Conservation (phyloP, 2,113 vertebrate genomes). For the Anguilla japonica region DNA sequence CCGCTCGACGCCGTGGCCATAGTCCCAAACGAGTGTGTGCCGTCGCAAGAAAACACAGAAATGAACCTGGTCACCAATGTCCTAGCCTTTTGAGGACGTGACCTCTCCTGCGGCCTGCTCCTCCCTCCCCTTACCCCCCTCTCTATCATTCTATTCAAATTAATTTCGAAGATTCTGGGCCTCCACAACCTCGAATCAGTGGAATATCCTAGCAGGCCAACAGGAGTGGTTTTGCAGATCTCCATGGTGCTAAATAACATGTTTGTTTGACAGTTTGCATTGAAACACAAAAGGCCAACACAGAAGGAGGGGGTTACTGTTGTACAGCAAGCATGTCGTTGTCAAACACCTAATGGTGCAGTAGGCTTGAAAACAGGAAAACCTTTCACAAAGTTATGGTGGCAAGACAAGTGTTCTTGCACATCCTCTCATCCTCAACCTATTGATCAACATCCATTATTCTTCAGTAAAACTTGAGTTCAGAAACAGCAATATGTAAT, state of each 20-base stretch:
- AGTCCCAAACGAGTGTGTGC: slow-evolving; percentile 40
- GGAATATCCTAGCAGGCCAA: background rate
- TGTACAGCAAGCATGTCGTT: background rate
- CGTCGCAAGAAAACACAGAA: background rate
- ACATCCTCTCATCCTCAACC: no score
- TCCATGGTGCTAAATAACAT: background rate
- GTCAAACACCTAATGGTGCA: background rate
- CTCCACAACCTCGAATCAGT: background rate
- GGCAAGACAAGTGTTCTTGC: background rate
- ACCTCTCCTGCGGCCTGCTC: background rate
- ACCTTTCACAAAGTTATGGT: background rate
- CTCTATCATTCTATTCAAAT: background rate
- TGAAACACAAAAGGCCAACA: background rate
- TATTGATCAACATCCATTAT: no score
- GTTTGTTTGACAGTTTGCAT: slow-evolving; percentile 1
- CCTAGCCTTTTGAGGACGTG: background rate
- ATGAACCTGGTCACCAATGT: background rate
- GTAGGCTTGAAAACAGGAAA: background rate
- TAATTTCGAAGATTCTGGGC: no score
- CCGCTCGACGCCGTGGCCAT: slow-evolving; percentile 58
- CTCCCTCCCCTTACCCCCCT: background rate
- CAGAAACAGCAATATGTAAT: background rate
- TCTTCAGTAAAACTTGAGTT: background rate
- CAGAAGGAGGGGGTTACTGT: background rate
- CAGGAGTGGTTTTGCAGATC: background rate